Conservation (phyloP, 2,797 vertebrate species). For the Onychomys arenicola region DNA sequence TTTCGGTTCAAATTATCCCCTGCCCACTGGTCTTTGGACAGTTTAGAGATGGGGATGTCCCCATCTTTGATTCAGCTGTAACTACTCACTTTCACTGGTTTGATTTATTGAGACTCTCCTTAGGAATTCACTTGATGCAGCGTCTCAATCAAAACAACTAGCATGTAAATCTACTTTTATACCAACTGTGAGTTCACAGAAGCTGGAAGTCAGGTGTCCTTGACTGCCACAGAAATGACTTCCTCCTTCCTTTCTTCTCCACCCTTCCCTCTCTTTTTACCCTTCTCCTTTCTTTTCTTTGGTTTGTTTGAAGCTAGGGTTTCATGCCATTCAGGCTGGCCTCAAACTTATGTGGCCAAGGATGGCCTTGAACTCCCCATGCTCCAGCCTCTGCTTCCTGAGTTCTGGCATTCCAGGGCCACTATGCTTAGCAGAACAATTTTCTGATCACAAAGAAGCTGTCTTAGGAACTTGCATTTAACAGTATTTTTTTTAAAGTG, state of each 20-base stretch:
- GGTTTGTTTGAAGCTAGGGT: background rate
- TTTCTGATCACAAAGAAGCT: constrained; percentile 22
- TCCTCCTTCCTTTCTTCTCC: background rate
- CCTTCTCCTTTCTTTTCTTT: background rate
- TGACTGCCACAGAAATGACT: background rate
- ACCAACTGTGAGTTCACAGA: background rate
- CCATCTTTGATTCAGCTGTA: background rate
- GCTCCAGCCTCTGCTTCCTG: background rate
- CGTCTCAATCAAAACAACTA: constrained; percentile 23
- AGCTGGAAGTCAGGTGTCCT: background rate
- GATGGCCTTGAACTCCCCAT: background rate
- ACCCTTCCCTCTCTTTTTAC: no score
- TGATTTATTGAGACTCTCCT: background rate
- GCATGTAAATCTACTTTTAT: background rate
- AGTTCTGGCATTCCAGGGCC: background rate
- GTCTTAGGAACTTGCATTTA: background rate
- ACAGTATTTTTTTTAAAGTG: constrained; percentile 9
- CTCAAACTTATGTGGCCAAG: background rate
- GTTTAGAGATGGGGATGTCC: background rate
- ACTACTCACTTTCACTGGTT: background rate
- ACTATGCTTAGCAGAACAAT: background rate
- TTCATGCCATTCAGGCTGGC: background rate
- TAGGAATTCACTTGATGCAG: constrained; percentile 44
- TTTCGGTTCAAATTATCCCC: constrained; percentile 29
- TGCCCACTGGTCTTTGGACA: background rate